Conservation (phyloP, 2,113 vertebrate genomes). For the Ochotona curzoniae region DNA sequence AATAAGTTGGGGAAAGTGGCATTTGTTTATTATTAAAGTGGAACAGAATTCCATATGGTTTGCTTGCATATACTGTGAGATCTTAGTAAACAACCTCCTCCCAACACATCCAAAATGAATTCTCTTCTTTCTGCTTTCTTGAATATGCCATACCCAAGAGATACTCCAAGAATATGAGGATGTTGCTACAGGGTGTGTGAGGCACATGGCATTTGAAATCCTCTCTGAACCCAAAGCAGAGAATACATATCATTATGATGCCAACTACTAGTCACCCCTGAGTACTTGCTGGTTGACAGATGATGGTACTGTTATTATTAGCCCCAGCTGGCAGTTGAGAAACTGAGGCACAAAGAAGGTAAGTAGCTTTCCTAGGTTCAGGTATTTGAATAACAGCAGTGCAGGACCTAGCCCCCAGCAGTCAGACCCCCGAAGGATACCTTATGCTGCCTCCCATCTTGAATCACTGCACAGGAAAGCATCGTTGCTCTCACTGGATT, state of each 20-base stretch:
- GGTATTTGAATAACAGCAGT: neutral
- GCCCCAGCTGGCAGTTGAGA: neutral
- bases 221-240: neutral
- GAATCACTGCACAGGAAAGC: neutral
- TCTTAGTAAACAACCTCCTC: neutral
- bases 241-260: neutral
- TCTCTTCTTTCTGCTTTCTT: neutral
- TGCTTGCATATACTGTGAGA: neutral
- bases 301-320: neutral
- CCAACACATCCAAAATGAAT: neutral
- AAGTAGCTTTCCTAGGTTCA: neutral
- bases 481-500: neutral
- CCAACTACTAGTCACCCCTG: neutral
- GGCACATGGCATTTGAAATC: neutral
- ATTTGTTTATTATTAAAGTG: slow-evolving; percentile 58
- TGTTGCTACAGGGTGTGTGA: neutral
- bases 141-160: neutral
- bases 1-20: slow-evolving; percentile 46
- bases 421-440: neutral
- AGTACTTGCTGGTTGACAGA: neutral
- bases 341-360: neutral
- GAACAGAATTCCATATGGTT: slow-evolving; percentile 36
- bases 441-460: neutral
- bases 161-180: neutral
- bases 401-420: too few relatives aligned